Base-by-base conservation (phyloP, 2,113 vertebrate species). In the Cricetomys ansorgei region DNA sequence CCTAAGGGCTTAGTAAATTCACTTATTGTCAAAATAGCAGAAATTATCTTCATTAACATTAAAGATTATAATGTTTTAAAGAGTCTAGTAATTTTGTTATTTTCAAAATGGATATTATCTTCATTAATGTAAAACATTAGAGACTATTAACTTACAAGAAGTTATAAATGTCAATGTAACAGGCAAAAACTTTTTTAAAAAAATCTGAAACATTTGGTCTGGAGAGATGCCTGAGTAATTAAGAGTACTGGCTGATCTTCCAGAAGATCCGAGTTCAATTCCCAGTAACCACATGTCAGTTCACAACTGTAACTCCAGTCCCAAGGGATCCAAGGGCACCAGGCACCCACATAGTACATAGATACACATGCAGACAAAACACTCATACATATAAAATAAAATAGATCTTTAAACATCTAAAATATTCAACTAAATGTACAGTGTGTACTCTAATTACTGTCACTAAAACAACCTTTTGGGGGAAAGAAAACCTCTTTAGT, bases 391-490 rank as follows among this genome's bases (percentile, higher is more conserved):
- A 83, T 43, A 43, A 57, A 55, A 57, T 23, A 57, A 43, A 62
- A 40, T 5, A 43, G 25, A 43, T 43, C 25, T 31, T 83, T 62
- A 83, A 31, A 43, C 40, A 83, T 83, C n/a, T 62, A 40, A 2
- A 92, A 89, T 17, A 92, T 31, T 94, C 34, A 94, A 50, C 43
- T 69, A 8, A 97, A 92, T 57, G 17, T 80, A 95, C 73, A 93
- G 17, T 69, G 40, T 53, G 40, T 1, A 86, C 50, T 73, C 34
- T 23, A 83, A 57, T 48, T 76, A 96, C 21, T 43, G 75, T 25
- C 62, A 94, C 55, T 88, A 86, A 97, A 95, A 94, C 45, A 65
- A 88, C 11, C 21, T 48, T 85, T 85, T 37, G 10, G 16, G 43
- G 31, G 1, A 7, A 67, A 86, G 62, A 37, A 80, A 55, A 5